phyloP scores from a whole-genome alignment of 2,888 invertebrate species.

The Abscondita cerata region DNA sequence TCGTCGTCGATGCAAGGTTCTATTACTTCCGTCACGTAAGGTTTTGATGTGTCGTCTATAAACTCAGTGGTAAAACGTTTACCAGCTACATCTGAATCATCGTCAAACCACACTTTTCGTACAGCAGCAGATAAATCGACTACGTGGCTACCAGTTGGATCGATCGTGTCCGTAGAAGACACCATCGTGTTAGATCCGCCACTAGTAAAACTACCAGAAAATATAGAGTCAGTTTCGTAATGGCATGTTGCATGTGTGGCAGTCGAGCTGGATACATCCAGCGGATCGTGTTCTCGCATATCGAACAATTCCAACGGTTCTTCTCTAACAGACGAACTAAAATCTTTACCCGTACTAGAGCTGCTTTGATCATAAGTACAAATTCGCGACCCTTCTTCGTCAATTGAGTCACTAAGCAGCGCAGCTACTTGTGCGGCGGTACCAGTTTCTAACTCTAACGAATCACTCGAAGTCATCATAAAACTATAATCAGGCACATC shows the following conservation, averaged over 20 bases:
- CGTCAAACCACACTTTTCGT: conserved; percentile 61
- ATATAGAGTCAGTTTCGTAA: conserved; percentile 83
- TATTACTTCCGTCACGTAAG: conserved; percentile 61
- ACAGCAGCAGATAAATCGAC: conserved; percentile 57
- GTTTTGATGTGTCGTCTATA: conserved; percentile 51
- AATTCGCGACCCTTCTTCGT: conserved; percentile 58
- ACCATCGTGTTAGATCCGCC: conserved; percentile 85
- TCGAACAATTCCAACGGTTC: conserved; percentile 46
- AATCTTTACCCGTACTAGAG: conserved; percentile 60
- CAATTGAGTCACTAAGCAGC: conserved; percentile 59
- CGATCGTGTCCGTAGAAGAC: conserved; percentile 75
- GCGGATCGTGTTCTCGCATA: conserved; percentile 22
- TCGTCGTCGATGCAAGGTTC: conserved; percentile 58
- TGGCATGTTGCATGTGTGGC: conserved; percentile 85
- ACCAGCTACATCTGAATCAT: conserved; percentile 48
- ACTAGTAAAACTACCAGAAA: conserved; percentile 86
- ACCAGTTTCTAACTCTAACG: conserved; percentile 58
- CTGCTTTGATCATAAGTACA: conserved; percentile 59
- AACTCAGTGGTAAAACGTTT: conserved; percentile 49
- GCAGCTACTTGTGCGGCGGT: conserved; percentile 46
- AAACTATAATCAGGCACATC: conserved; percentile 54
- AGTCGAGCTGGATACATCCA: conserved; percentile 69
- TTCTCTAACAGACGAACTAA: conserved; percentile 58
- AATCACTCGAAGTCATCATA: conserved; percentile 61
- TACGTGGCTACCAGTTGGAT: conserved; percentile 61